Base-by-base conservation (phyloP, 1,140 invertebrate genomes). In the Brachionus paranguensis region DNA sequence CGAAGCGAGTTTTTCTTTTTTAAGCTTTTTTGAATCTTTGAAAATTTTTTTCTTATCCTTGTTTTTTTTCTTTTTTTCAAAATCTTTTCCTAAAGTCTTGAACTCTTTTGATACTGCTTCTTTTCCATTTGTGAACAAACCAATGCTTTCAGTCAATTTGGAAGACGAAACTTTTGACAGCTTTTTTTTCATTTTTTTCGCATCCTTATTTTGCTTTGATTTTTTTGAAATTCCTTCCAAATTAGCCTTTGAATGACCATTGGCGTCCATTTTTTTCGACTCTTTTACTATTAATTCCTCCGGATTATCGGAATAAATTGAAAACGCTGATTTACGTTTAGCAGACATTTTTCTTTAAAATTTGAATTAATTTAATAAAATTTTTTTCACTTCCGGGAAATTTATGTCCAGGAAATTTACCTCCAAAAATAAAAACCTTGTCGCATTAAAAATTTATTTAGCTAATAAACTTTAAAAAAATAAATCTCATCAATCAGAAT, bases 251-350 rank as follows among this genome's bases (percentile, higher is more conserved):
- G 45, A 76, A 27, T 76, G 72, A 12, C 11, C 43, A 76, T 76
- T 76, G 14, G 8, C 10, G 0, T 76, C 47, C 5, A 5, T 8
- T 17, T 6, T 50, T 76, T 50, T 76, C 0, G 43, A 27, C 20
- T n/a, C 47, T 53, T 76, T 74, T 45, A 24, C 2, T 10, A 27
- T 3, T 20, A 5, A 33, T 76, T 76, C 43, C 50, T 76, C 45
- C 24, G 78, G 29, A 45, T 60, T 45, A 12, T 60, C 78, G 2
- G 78, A 29, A 81, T 81, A 81, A 27, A 81, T 27, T 14, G 78
- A 60, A 81, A 81, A 81, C 4, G 78, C 78, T 11, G 78, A 81
- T 68, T 47, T 81, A 64, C 78, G 78, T 29, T 81, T 68, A 24
- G 4, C 27, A 10, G 53, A 68, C 53, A 60, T 81, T 1, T 43